Conservation (phyloP, 2,888 invertebrate species). For the Sesia apiformis region DNA sequence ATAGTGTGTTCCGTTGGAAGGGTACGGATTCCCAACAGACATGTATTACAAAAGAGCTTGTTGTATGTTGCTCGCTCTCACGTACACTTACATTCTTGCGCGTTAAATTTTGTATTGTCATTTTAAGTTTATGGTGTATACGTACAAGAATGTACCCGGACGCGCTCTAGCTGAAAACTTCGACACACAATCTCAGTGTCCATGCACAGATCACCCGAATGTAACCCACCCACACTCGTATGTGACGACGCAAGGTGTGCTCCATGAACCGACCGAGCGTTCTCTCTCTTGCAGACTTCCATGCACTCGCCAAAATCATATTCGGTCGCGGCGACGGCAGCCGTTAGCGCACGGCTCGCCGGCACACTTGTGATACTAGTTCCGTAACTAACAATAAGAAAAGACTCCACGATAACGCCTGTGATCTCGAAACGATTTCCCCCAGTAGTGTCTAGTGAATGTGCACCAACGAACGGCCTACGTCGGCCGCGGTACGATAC, state of each 20-base stretch:
- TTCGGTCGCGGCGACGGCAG: slow-evolving; percentile 76
- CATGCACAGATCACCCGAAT: too few species aligned
- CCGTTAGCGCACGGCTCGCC: slow-evolving; percentile 65
- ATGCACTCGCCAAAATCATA: slow-evolving; percentile 83
- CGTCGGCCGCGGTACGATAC: slow-evolving; percentile 18
- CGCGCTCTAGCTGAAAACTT: too few species aligned
- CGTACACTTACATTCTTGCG: too few species aligned
- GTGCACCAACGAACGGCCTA: slow-evolving; percentile 34
- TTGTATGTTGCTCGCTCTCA: too few species aligned
- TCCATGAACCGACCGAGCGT: slow-evolving; percentile 37
- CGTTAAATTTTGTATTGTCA: too few species aligned
- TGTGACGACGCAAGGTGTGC: slow-evolving; percentile 11
- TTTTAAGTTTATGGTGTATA: too few species aligned
- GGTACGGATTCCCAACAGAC: too few species aligned
- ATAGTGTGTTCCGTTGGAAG: too few species aligned
- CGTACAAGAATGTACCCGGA: too few species aligned
- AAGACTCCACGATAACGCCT: slow-evolving; percentile 54
- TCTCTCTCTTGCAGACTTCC: slow-evolving; percentile 83
- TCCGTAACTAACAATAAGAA: slow-evolving; percentile 53
- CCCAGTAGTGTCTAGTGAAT: slow-evolving; percentile 41
- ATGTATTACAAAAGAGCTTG: too few species aligned
- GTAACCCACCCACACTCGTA: background rate
- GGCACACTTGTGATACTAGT: slow-evolving; percentile 38
- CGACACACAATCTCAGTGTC: too few species aligned
- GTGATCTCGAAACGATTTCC: slow-evolving; percentile 60